Conservation (phyloP, 2,888 invertebrate species). For the Yponomeuta sedellus region DNA sequence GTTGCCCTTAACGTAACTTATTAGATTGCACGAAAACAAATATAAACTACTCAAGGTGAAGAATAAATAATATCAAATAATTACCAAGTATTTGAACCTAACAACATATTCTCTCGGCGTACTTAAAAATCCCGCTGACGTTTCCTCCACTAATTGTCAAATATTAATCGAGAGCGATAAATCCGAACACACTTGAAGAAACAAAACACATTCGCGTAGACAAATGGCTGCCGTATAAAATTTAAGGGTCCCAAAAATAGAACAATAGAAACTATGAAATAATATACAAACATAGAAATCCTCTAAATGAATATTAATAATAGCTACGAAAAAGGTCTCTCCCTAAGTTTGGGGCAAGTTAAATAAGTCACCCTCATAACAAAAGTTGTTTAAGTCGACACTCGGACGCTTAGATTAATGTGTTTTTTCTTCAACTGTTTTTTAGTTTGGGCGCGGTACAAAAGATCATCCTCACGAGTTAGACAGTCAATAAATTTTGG, state of each 20-base stretch:
- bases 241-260: constrained; percentile 45
- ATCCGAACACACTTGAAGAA: constrained; percentile 42
- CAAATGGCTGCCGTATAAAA: constrained; percentile 41
- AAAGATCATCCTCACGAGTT: constrained; percentile 31
- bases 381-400: constrained; percentile 52
- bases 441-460: constrained; percentile 32
- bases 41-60: no score
- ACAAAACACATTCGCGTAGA: constrained; percentile 47
- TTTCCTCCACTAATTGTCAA: constrained; percentile 27
- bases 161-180: constrained; percentile 48
- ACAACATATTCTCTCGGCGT: background rate
- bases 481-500: constrained; percentile 63
- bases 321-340: constrained; percentile 21
- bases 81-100: background rate
- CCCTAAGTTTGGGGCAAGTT: constrained; percentile 32
- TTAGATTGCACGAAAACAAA: no score
- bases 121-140: background rate
- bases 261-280: constrained; percentile 34
- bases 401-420: constrained; percentile 53
- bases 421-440: constrained; percentile 24
- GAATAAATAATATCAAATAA: background rate
- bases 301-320: constrained; percentile 41
- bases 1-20: no score
- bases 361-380: constrained; percentile 45
- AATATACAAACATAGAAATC: constrained; percentile 22